Evolutionary conservation across 1,140 invertebrate genomes (phyloP).

Genomic region (Eulimnadia texana): DNA sequence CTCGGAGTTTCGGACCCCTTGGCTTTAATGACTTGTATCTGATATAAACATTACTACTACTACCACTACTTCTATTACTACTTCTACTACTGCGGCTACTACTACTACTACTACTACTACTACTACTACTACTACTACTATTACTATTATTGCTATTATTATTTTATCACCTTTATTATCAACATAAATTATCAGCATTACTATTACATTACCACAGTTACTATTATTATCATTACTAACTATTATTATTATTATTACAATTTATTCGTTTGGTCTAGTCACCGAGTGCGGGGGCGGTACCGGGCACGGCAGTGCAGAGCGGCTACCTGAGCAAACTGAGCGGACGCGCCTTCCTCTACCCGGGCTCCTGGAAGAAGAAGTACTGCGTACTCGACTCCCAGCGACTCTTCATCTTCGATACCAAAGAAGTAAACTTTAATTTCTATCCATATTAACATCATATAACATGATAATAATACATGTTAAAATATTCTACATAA

Average conservation of each 20-base stretch:
- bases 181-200: neutral
- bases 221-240: neutral
- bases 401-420: constrained; percentile 27
- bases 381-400: constrained; percentile 26
- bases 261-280: neutral
- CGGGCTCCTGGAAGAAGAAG: constrained; percentile 25
- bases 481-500: neutral
- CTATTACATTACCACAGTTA: neutral
- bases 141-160: no score
- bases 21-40: no score
- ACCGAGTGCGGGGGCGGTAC: neutral
- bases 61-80: no score
- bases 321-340: constrained; percentile 26
- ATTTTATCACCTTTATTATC: no score
- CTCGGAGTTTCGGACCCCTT: no score
- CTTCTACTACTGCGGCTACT: no score
- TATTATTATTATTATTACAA: neutral
- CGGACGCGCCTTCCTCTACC: constrained; percentile 24
- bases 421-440: constrained; percentile 21
- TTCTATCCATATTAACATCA: neutral
- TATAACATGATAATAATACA: neutral
- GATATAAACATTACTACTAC: no score
- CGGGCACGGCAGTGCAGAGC: neutral
- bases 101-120: no score
- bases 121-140: no score